Base-by-base conservation (phyloP, 2,797 vertebrate genomes). In the Enteromius fasciolatus region DNA sequence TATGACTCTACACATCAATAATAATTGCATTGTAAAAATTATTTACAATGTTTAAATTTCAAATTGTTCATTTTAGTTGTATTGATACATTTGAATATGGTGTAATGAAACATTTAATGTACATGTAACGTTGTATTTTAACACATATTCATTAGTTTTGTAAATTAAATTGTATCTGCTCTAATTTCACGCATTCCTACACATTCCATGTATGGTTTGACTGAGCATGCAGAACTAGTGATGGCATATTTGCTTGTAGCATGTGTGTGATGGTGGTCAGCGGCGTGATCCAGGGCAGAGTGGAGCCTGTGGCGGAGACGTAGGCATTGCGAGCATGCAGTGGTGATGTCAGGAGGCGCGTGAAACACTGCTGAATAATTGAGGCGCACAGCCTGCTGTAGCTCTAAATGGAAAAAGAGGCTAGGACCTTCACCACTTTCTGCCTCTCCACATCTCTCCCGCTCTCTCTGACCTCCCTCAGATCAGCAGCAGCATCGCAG, bases 361-460 rank as follows among this genome's bases (percentile, higher is more conserved):
- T 74, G 64, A 78, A 84, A 61, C 63, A 14, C 87, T 90, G 83
- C 90, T 94, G 89, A 94, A 94, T 93, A 92, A 94, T 93, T 93
- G 91, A 89, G 74, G 82, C 5, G 10, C 76, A 14, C 73, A 82
- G 72, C 89, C 87, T 83, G 87, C 86, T 83, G 85, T 84, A 72
- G 77, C 80, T 87, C 87, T 85, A 89, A 90, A 88, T 81, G 85
- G 86, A 84, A 86, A 82, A 82, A 86, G 83, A 88, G 87, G 87
- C 86, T 86, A 86, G 87, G 86, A 90, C 78, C 85, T 67, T 84
- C 14, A 33, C 86, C 82, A 79, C 80, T 50, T 63, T 78, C 59
- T 82, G 73, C 73, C 73, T 82, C 50, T 75, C 44, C 52, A 73
- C 25, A 66, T 80, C 57, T 73, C 66, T 75, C 28, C 31, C n/a